Conservation (phyloP, 2,797 vertebrate species). For the Buphagus erythrorhynchus region DNA sequence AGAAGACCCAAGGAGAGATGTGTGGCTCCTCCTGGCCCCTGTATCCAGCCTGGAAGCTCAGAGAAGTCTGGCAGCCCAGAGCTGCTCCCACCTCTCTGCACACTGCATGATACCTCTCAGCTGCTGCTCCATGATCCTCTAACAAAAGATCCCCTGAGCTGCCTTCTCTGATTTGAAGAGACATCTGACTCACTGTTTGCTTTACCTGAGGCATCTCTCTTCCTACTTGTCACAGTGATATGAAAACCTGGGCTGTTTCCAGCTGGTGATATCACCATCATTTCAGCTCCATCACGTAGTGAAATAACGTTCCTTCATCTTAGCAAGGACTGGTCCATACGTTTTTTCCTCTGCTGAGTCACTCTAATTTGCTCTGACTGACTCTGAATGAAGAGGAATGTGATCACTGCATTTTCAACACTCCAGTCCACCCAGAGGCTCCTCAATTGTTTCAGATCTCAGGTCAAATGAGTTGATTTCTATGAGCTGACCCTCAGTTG, state of each 20-base stretch:
- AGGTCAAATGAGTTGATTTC: background rate
- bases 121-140: background rate
- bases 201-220: slow-evolving; percentile 9
- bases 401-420: background rate
- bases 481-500: background rate
- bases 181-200: slow-evolving; percentile 13
- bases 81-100: background rate
- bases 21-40: background rate
- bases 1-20: background rate
- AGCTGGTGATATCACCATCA: background rate
- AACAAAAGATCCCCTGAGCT: background rate
- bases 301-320: background rate
- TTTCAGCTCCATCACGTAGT: background rate
- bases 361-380: background rate
- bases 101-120: background rate
- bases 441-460: background rate
- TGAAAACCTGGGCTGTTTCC: background rate
- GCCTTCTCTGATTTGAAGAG: background rate
- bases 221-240: background rate
- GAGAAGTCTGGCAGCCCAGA: background rate
- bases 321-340: background rate
- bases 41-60: background rate
- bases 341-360: background rate
- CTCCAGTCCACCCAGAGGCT: background rate
- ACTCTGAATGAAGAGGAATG: background rate